Percentiles rank a stretch among this genome's conserved stretches.
Conservation (phyloP, 2,888 invertebrate species). For the Calephelis perditalis region DNA sequence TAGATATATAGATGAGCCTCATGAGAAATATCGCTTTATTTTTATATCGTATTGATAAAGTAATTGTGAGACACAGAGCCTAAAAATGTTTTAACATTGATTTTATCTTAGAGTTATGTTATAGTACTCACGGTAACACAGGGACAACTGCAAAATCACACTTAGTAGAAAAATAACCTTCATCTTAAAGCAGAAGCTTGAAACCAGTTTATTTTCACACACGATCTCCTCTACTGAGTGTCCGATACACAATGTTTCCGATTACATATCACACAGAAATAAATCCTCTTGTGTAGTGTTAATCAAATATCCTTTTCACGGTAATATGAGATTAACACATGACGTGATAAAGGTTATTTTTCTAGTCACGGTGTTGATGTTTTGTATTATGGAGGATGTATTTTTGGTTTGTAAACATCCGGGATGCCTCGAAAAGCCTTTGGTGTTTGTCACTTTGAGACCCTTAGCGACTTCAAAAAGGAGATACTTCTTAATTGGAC, state of each 20-base stretch:
- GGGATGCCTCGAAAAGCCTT: neutral
- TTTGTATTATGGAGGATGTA: neutral
- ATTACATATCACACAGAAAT: slow-evolving; percentile 24
- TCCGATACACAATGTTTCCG: slow-evolving; percentile 27
- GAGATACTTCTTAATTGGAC: no score
- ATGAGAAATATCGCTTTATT: no score
- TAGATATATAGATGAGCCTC: no score
- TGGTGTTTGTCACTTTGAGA: no score
- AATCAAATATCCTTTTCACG: slow-evolving; percentile 27
- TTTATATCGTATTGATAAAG: no score
- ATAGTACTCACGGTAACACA: slow-evolving; percentile 10
- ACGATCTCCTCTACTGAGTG: slow-evolving; percentile 23
- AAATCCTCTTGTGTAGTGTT: slow-evolving; percentile 29
- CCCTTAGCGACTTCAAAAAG: no score
- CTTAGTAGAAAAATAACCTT: slow-evolving; percentile 1
- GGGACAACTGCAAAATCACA: slow-evolving; percentile 2
- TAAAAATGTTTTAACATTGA: no score
- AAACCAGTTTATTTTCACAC: slow-evolving; percentile 35
- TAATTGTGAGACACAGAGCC: no score
- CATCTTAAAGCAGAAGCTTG: slow-evolving; percentile 19
- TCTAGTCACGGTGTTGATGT: slow-evolving; percentile 14
- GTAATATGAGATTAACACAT: slow-evolving; percentile 23
- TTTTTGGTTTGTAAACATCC: slow-evolving; percentile 2
- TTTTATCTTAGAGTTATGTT: no score
- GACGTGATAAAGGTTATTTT: slow-evolving; percentile 18